Conservation (phyloP, 2,888 invertebrate genomes). For the Disparrhopalites patrizii region DNA sequence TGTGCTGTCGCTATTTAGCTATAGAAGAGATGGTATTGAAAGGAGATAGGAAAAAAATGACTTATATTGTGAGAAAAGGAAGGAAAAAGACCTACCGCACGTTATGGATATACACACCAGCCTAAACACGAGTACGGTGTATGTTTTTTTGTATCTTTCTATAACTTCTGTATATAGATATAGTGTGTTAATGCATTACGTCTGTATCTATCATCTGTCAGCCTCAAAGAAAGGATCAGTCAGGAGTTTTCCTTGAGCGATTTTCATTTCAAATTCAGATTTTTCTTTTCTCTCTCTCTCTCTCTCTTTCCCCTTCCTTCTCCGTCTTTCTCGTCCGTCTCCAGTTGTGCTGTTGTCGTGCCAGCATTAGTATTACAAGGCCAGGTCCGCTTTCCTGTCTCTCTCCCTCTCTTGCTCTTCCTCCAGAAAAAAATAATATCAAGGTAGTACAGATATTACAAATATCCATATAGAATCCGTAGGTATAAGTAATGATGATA, state of each 20-base stretch:
- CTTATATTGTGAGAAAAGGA: slow-evolving; percentile 15
- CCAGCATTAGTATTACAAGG: too few relatives aligned
- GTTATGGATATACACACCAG: slow-evolving; percentile 2
- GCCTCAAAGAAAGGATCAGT: slow-evolving; percentile 24
- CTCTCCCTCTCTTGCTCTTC: too few relatives aligned
- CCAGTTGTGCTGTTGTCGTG: slow-evolving; percentile 19
- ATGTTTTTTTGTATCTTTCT: too few relatives aligned
- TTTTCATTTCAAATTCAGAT: slow-evolving; percentile 27
- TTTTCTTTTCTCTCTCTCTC: too few relatives aligned
- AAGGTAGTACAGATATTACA: too few relatives aligned
- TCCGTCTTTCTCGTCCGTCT: not conserved
- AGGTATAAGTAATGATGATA: too few relatives aligned
- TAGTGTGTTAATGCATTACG: slow-evolving; percentile 22
- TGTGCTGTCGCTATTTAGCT: too few relatives aligned
- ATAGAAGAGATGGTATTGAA: slow-evolving; percentile 7
- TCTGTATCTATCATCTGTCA: slow-evolving; percentile 27
- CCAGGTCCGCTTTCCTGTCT: too few relatives aligned
- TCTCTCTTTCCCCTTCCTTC: not conserved
- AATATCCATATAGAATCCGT: too few relatives aligned
- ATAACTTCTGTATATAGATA: not conserved
- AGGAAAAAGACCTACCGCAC: slow-evolving; percentile 26
- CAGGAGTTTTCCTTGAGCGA: slow-evolving; percentile 27
- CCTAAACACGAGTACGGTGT: too few relatives aligned
- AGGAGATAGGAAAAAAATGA: slow-evolving; percentile 4
- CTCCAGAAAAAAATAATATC: too few relatives aligned